These are phyloP conservation scores for Hydrolagus colliei DNA, from an alignment of 2,797 vertebrate genomes.

Conservation along the genomic window DNA sequence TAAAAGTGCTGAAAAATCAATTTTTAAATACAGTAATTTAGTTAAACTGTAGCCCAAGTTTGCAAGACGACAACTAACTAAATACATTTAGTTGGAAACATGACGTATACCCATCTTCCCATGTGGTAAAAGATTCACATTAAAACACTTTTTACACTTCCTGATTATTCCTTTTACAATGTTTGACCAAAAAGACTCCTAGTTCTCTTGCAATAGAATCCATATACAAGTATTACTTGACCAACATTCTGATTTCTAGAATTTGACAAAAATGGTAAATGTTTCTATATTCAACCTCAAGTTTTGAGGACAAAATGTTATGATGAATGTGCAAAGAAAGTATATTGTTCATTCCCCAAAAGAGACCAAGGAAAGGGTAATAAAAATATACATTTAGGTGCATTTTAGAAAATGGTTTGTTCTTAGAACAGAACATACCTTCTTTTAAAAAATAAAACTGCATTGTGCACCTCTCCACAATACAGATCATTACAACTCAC, in stretches of 20 bases:
- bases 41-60: neutral
- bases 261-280: neutral
- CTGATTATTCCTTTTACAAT: conserved; percentile 14
- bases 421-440: conserved; percentile 25
- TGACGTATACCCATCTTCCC: conserved; percentile 9
- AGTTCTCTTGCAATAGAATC: conserved; percentile 23
- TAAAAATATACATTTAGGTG: conserved; percentile 25
- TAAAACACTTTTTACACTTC: conserved; percentile 21
- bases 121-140: conserved; percentile 23
- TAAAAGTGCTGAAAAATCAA: neutral
- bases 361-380: conserved; percentile 1
- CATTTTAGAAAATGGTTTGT: conserved; percentile 21
- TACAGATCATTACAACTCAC: conserved; percentile 20
- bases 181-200: neutral
- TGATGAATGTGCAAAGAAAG: neutral
- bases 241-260: neutral
- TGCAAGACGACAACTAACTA: conserved; percentile 22
- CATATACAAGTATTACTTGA: neutral
- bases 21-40: neutral
- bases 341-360: conserved; percentile 1
- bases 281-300: conserved; percentile 9
- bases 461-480: conserved; percentile 12
- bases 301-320: conserved; percentile 4
- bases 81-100: conserved; percentile 28
- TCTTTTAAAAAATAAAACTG: conserved; percentile 15